phyloP scores from a whole-genome alignment of 2,113 vertebrate genomes.

The Mixornis gularis region DNA sequence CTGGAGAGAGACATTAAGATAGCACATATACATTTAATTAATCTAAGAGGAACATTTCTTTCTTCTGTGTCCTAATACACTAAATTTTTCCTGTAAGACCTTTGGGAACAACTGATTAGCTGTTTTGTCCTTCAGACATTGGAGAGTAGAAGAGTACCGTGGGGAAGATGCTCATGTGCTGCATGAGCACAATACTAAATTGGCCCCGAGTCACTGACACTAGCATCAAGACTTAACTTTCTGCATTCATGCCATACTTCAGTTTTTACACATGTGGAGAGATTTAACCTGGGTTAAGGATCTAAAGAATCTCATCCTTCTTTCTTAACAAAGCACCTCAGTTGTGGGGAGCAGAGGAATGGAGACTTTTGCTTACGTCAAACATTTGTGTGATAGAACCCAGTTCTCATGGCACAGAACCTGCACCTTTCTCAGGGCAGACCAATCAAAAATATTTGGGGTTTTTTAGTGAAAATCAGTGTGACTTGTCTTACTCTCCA shows the following conservation, averaged over 20 bases:
- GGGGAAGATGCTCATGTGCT: not conserved
- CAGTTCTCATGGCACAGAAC: not conserved
- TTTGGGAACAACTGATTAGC: not conserved
- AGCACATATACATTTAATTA: not conserved
- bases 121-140: not conserved
- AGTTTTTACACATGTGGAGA: not conserved
- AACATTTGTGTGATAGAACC: not conserved
- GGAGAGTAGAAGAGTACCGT: not conserved
- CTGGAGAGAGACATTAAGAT: not conserved
- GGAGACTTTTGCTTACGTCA: not conserved
- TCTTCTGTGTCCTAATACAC: not conserved
- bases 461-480: not conserved
- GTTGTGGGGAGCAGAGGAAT: not conserved
- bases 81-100: not conserved
- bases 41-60: not conserved
- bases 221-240: not conserved
- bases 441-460: not conserved
- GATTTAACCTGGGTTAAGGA: not conserved
- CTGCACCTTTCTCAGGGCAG: not conserved
- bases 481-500: not conserved
- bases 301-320: not conserved
- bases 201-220: not conserved
- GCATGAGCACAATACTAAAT: not conserved
- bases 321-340: not conserved
- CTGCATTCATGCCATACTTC: not conserved